Percentiles rank a stretch among this genome's conserved stretches.
Evolutionary conservation across 2,113 vertebrate genomes (phyloP).

Genomic region (Urocitellus parryii): DNA sequence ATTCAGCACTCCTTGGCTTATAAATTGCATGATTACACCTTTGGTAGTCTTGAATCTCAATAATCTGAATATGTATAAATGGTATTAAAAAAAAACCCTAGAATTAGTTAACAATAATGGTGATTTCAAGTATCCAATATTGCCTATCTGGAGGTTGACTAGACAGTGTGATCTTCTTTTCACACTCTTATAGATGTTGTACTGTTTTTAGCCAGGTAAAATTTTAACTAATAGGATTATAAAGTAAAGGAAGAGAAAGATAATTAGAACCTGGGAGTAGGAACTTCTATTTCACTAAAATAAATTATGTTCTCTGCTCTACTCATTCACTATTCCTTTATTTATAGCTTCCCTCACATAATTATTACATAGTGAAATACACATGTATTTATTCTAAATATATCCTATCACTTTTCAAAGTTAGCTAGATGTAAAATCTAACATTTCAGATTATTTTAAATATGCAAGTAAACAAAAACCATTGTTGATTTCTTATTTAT

Average conservation of each 20-base stretch:
- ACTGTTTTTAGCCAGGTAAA: not conserved
- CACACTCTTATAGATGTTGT: not conserved
- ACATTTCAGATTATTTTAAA: conserved; percentile 27
- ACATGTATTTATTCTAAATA: not conserved
- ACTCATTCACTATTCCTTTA: not conserved
- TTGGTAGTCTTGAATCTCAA: conserved; percentile 58
- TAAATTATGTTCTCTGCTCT: not conserved
- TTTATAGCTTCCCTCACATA: not conserved
- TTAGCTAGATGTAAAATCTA: not conserved
- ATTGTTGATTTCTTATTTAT: not conserved
- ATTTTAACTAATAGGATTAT: not conserved
- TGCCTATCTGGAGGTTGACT: not conserved
- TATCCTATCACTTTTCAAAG: not conserved
- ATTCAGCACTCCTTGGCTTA: conserved; percentile 67
- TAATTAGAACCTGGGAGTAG: not conserved
- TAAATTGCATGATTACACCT: conserved; percentile 68
- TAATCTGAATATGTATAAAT: not conserved
- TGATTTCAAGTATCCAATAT: not conserved
- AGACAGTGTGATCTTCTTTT: not conserved
- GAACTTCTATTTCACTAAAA: not conserved
- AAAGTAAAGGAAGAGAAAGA: not conserved
- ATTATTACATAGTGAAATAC: not conserved
- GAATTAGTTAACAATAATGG: conserved; percentile 47
- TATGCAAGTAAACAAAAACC: not conserved
- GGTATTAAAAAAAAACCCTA: not conserved